phyloP scores from a whole-genome alignment of 1,140 invertebrate genomes.

The Orchestia grillus region DNA sequence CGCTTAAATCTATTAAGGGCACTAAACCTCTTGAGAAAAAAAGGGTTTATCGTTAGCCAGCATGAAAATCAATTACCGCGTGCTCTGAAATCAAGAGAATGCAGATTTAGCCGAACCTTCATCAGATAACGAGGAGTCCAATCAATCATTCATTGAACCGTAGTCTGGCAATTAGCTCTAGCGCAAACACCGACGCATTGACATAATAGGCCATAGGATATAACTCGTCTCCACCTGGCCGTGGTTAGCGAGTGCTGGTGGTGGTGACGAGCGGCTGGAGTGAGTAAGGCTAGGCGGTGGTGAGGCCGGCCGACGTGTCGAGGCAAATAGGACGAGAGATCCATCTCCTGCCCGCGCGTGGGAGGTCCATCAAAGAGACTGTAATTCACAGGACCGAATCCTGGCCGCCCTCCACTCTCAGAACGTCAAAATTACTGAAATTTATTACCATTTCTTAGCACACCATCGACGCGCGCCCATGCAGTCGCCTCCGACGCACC shows the following conservation, averaged over 20 bases:
- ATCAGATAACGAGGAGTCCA: background rate
- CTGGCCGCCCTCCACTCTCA: background rate
- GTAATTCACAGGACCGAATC: background rate
- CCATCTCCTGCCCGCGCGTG: background rate
- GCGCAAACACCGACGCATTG: background rate
- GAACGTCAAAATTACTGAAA: background rate
- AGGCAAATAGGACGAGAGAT: background rate
- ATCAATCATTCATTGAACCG: background rate
- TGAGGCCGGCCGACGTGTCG: background rate
- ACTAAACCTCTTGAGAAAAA: background rate
- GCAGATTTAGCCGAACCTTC: background rate
- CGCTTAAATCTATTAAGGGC: background rate
- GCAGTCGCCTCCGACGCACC: too few relatives aligned
- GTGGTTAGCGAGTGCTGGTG: background rate
- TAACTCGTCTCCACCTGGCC: background rate
- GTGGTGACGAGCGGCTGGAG: background rate
- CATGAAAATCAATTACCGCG: background rate
- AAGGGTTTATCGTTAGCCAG: background rate
- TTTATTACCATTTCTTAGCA: background rate
- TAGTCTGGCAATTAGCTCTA: too few relatives aligned
- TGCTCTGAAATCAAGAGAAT: background rate
- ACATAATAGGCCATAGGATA: background rate
- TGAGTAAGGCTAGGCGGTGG: background rate
- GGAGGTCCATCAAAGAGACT: slow-evolving; percentile 9
- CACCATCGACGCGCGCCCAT: background rate